Base-by-base conservation (phyloP, 2,113 vertebrate species). In the Morone chrysops region DNA sequence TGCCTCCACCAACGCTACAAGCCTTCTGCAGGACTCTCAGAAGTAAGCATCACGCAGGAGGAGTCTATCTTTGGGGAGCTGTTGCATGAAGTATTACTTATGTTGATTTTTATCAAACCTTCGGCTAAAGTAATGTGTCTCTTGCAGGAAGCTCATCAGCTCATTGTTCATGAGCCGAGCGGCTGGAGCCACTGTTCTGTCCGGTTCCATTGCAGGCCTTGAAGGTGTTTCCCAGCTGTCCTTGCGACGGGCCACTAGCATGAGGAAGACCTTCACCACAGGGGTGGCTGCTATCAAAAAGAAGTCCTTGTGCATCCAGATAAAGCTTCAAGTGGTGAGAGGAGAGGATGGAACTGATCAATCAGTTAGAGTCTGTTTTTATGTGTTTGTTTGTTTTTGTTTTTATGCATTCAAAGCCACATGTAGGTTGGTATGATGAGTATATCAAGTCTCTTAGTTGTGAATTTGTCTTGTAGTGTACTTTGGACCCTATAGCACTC, bases 311-410 rank as follows among this genome's bases (percentile, higher is more conserved):
- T 98, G 97, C 91, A 97, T 99, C 82, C 98, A 99, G 93, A 96
- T 99, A 90, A 99, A 99, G 89, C 96, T 99, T 81, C 98, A 99
- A 95, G 97, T 99, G 97, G 98, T 99, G 89, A 97, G 98, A 91
- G 56, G 51, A 59, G 14, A 59, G 22, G 51, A 36, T 11, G 25
- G 38, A 13, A 59, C 1, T 7, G n/a, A 70, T 45, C 56, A 66
- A 2, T 25, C 54, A 8, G 13, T 69, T 56, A 31, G 31, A 31
- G 62, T 41, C 31, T 38, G 13, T 61, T 41, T 56, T 57, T 36
- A 40, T 48, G 7, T 8, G 1, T 73, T 59, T 56, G 8, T 31
- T 18, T 45, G 8, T 13, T 17, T 3, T 47, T 4, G 9, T 13
- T 47, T 10, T 13, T 13, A 14, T 13, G 45, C 10, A 47, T 47